These are phyloP conservation scores for Microplitis deprimator DNA, from an alignment of 2,888 invertebrate genomes.

Conservation along the genomic window DNA sequence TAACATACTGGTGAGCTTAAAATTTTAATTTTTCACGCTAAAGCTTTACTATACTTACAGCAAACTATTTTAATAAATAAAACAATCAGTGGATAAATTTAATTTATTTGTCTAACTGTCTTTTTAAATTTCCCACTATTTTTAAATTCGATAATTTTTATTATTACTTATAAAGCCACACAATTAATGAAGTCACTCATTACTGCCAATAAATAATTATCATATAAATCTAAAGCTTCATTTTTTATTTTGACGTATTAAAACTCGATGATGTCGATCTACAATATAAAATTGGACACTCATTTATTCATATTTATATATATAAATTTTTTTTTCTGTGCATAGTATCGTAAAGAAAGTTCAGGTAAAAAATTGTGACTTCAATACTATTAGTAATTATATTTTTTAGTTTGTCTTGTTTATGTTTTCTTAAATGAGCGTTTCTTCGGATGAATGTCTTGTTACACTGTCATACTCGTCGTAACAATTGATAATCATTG, in stretches of 20 bases:
- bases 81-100: background rate
- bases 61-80: background rate
- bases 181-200: background rate
- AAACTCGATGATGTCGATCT: background rate
- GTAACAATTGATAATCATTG: constrained; percentile 49
- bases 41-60: background rate
- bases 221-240: background rate
- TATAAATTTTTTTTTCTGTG: background rate
- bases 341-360: background rate
- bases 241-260: background rate
- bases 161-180: background rate
- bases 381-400: constrained; percentile 23
- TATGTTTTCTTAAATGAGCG: constrained; percentile 54
- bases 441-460: constrained; percentile 60
- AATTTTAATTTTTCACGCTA: background rate
- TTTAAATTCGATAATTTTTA: background rate
- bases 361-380: constrained; percentile 26
- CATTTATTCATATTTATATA: background rate
- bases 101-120: background rate
- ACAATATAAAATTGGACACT: constrained; percentile 19
- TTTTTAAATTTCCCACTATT: background rate
- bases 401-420: constrained; percentile 20
- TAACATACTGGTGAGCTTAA: background rate
- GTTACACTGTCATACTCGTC: constrained; percentile 42
- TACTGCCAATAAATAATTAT: background rate